These are phyloP conservation scores for Atta cephalotes DNA, from an alignment of 1,140 invertebrate species.

Conservation along the genomic window DNA sequence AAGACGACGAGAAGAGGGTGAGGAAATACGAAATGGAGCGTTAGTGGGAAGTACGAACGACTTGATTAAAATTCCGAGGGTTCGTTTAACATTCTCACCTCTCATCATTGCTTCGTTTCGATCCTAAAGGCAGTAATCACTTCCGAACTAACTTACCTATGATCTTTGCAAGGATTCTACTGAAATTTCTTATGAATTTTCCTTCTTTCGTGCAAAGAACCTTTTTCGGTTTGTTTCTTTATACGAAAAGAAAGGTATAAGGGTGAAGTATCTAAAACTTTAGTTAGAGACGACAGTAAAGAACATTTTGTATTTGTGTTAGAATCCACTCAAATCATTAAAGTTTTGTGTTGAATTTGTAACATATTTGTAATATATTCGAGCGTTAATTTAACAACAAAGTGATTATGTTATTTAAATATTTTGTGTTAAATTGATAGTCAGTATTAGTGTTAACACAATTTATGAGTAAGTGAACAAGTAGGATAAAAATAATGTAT, in stretches of 20 bases:
- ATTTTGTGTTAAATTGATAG: too few relatives aligned
- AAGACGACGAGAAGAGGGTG: neutral
- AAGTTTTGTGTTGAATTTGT: too few relatives aligned
- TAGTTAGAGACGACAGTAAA: too few relatives aligned
- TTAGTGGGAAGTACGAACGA: slow-evolving; percentile 30
- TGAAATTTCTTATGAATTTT: slow-evolving; percentile 16
- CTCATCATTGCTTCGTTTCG: neutral
- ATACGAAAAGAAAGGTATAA: neutral
- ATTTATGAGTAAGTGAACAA: too few relatives aligned
- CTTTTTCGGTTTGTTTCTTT: neutral
- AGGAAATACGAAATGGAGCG: neutral
- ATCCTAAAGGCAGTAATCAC: neutral
- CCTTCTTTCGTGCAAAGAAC: neutral
- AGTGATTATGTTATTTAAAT: too few relatives aligned
- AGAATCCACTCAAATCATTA: too few relatives aligned
- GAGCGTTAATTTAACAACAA: too few relatives aligned
- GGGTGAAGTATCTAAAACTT: too few relatives aligned
- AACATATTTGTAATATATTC: too few relatives aligned
- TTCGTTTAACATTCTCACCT: slow-evolving; percentile 57
- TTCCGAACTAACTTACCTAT: neutral
- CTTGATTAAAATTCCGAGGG: slow-evolving; percentile 66
- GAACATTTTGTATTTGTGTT: too few relatives aligned
- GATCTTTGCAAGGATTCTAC: neutral
- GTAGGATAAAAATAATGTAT: too few relatives aligned
- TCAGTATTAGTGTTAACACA: too few relatives aligned